Evolutionary conservation across 2,113 vertebrate species (phyloP).

Genomic region (Eleginops maclovinus): DNA sequence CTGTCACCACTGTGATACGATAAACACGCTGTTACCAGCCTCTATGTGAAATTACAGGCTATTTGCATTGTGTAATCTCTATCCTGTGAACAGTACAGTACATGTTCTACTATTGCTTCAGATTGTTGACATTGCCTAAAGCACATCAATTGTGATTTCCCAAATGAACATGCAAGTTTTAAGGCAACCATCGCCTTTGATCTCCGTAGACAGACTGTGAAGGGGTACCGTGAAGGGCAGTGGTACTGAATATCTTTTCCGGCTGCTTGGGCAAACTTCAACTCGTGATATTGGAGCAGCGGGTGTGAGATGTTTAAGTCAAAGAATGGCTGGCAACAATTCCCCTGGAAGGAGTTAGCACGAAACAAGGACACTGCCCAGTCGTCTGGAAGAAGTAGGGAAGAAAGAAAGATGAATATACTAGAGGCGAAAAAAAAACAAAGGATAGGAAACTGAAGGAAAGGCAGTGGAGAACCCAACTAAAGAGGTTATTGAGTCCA

Average conservation of each 20-base stretch:
- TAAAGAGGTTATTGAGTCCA: slow-evolving; percentile 42
- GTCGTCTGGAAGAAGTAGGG: slow-evolving; percentile 18
- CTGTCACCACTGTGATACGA: not conserved
- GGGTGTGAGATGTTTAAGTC: slow-evolving; percentile 36
- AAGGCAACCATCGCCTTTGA: not conserved
- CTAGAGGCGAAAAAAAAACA: not conserved
- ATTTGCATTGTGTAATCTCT: not conserved
- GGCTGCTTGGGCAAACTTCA: slow-evolving; percentile 41
- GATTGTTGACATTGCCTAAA: not conserved
- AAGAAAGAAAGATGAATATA: slow-evolving; percentile 12
- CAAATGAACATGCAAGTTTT: not conserved
- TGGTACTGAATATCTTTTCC: slow-evolving; percentile 37
- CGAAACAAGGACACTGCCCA: slow-evolving; percentile 23
- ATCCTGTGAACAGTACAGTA: not conserved
- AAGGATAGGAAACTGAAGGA: not conserved
- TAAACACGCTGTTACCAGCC: slow-evolving; percentile 19
- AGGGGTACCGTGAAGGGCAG: not conserved
- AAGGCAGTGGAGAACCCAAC: slow-evolving; percentile 1
- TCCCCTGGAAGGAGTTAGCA: slow-evolving; percentile 30
- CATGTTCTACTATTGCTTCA: not conserved
- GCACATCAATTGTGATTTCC: not conserved
- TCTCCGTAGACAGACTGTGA: not conserved
- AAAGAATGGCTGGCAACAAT: slow-evolving; percentile 1
- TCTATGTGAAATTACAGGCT: slow-evolving; percentile 31
- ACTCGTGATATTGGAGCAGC: slow-evolving; percentile 29